These are phyloP conservation scores for Psilopsiagon aurifrons DNA, from an alignment of 2,113 vertebrate species.

Conservation along the genomic window DNA sequence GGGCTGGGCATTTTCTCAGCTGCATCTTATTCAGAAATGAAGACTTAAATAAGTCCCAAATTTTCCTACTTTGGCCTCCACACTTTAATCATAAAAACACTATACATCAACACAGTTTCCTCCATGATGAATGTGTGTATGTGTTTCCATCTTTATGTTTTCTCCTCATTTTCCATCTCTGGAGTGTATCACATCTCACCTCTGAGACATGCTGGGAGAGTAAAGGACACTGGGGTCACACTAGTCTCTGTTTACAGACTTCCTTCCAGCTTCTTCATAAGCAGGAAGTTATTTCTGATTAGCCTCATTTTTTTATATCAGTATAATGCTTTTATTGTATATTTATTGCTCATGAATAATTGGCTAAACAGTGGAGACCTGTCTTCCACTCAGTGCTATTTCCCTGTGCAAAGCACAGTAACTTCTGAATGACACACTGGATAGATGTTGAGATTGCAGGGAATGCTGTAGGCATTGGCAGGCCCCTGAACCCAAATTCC, in stretches of 20 bases:
- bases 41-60: not conserved
- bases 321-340: not conserved
- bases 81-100: not conserved
- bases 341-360: not conserved
- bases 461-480: rapidly evolving
- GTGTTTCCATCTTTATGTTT: not conserved
- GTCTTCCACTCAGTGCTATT: not conserved
- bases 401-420: not conserved
- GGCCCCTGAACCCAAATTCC: not conserved
- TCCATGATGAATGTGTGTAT: not conserved
- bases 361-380: not conserved
- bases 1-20: not conserved
- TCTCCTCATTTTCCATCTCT: constrained; percentile 11
- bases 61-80: not conserved
- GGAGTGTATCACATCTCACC: not conserved
- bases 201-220: not conserved
- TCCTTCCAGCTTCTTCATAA: not conserved
- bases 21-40: not conserved
- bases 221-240: not conserved
- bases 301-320: not conserved
- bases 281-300: constrained; percentile 15
- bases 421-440: not conserved
- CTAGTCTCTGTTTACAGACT: constrained; percentile 6
- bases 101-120: not conserved
- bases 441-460: not conserved